These are phyloP conservation scores for Melierax canorus DNA, from an alignment of 2,113 vertebrate species.

Conservation along the genomic window DNA sequence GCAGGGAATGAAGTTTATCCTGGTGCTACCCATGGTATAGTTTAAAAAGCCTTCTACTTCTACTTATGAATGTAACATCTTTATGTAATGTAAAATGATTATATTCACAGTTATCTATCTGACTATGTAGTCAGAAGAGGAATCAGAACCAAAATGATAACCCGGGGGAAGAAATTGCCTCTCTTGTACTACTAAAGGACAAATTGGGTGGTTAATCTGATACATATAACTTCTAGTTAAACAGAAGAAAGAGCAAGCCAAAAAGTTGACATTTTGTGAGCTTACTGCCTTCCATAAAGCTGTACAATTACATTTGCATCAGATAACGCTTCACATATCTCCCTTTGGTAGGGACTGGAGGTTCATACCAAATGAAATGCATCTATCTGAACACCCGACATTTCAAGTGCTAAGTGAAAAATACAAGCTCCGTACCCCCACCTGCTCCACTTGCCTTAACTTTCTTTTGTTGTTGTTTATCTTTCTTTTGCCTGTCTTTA, in stretches of 20 bases:
- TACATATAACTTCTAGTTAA: constrained; percentile 50
- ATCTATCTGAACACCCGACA: not conserved
- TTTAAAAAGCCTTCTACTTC: not conserved
- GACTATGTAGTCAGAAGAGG: not conserved
- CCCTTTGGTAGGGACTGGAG: not conserved
- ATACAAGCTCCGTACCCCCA: not conserved
- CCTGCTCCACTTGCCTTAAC: not conserved
- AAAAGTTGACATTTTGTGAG: not conserved
- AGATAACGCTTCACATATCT: not conserved
- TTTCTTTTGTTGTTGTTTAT: not conserved
- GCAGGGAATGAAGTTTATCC: not conserved
- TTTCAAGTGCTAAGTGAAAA: not conserved
- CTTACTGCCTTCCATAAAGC: constrained; percentile 6
- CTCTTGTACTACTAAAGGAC: not conserved
- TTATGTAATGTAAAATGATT: not conserved
- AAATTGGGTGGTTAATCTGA: constrained; percentile 36
- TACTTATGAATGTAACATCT: not conserved
- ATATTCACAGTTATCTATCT: not conserved
- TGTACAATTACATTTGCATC: constrained; percentile 19
- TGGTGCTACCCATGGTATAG: not conserved
- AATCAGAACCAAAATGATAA: not conserved
- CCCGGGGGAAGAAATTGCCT: not conserved
- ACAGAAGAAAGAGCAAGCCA: constrained; percentile 38
- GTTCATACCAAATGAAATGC: not conserved
- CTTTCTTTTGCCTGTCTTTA: not conserved